Conservation (phyloP, 2,113 vertebrate genomes). For the Grammomys dolichurus region DNA sequence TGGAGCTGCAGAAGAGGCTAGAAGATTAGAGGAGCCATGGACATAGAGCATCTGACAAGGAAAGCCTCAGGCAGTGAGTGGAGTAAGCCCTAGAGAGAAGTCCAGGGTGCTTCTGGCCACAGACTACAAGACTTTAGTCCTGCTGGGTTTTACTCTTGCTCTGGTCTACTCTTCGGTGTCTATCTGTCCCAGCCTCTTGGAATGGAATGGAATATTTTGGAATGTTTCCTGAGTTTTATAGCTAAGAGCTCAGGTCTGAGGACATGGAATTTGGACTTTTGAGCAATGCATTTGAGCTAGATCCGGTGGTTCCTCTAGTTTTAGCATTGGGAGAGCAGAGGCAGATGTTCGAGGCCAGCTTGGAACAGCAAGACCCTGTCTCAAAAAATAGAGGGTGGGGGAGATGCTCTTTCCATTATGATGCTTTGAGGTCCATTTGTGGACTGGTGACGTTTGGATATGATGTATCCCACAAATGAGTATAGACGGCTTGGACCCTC, state of each 20-base stretch:
- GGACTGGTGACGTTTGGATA: not conserved
- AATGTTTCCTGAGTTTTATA: not conserved
- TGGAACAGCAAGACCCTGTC: not conserved
- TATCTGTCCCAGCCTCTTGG: not conserved
- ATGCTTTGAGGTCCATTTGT: not conserved
- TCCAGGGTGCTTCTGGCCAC: not conserved
- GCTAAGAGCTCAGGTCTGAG: not conserved
- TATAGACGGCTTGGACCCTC: not conserved
- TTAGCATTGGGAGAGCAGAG: not conserved
- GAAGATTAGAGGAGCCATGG: not conserved
- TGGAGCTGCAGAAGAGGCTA: not conserved
- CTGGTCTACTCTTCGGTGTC: not conserved
- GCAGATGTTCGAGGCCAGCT: not conserved
- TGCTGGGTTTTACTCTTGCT: not conserved
- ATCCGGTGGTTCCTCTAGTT: not conserved
- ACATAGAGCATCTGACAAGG: not conserved
- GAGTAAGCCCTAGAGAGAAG: not conserved
- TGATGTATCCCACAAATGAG: too few species aligned
- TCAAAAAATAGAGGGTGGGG: not conserved
- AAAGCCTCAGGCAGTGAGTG: not conserved
- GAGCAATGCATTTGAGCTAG: not conserved
- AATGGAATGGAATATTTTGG: not conserved
- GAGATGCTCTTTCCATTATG: not conserved
- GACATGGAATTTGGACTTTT: not conserved
- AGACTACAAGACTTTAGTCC: not conserved